Evolutionary conservation across 2,113 vertebrate genomes (phyloP).

Genomic region (Plestiodon gilberti): DNA sequence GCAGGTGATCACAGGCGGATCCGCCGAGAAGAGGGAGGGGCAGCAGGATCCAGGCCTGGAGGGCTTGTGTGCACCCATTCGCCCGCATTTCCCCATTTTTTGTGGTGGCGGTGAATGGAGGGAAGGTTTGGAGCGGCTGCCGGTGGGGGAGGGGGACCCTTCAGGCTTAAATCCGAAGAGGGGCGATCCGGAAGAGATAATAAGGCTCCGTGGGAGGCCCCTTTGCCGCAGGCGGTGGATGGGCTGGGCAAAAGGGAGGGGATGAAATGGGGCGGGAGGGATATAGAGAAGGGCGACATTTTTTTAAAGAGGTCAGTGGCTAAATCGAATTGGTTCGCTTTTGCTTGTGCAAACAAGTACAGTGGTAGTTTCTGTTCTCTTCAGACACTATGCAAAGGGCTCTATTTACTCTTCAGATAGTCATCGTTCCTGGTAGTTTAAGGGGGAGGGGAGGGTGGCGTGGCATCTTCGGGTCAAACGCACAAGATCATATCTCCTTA

Average conservation of each 20-base stretch:
- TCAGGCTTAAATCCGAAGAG: neutral
- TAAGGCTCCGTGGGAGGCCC: neutral
- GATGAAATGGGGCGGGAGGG: neutral
- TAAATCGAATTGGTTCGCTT: neutral
- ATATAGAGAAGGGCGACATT: neutral
- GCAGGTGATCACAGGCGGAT: slow-evolving; percentile 5
- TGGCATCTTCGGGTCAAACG: neutral
- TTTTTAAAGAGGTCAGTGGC: neutral
- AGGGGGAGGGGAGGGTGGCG: neutral
- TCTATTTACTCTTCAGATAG: too few species aligned
- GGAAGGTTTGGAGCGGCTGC: neutral
- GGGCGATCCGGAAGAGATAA: neutral
- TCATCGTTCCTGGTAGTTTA: neutral
- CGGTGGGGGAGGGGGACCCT: neutral
- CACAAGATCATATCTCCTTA: neutral
- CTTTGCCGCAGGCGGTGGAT: neutral
- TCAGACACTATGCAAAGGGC: neutral
- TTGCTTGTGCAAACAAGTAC: neutral
- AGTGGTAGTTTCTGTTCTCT: neutral
- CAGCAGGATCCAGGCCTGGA: neutral
- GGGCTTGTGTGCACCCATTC: neutral
- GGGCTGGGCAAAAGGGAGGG: neutral
- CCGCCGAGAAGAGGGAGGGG: neutral
- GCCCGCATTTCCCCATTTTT: neutral
- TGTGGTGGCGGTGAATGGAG: neutral